Percentiles rank a stretch among this genome's conserved stretches.
These are phyloP conservation scores for Hirtodrosophila duncani DNA, from an alignment of 2,888 invertebrate species.

Conservation along the genomic window DNA sequence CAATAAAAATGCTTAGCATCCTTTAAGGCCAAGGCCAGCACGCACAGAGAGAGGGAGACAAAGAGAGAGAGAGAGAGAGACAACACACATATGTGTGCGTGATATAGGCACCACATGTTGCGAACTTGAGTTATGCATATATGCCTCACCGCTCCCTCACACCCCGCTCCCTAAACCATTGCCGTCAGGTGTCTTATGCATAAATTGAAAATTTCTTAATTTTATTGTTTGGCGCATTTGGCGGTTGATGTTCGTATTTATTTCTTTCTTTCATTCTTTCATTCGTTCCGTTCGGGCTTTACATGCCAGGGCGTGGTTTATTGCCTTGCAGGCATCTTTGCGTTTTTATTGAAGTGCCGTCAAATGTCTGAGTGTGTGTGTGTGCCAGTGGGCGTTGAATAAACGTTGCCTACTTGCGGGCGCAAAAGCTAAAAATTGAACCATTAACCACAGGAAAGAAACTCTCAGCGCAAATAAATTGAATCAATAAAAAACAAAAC, in stretches of 20 bases:
- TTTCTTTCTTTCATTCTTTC: slow-evolving; percentile 4
- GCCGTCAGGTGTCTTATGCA: slow-evolving; percentile 63
- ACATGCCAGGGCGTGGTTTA: slow-evolving; percentile 39
- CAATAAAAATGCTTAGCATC: slow-evolving; percentile 62
- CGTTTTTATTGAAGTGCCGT: slow-evolving; percentile 8
- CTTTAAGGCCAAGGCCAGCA: slow-evolving; percentile 26
- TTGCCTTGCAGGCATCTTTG: slow-evolving; percentile 24
- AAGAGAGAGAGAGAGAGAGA: neutral
- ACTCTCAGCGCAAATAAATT: slow-evolving; percentile 42
- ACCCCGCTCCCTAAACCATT: slow-evolving; percentile 8
- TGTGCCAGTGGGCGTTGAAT: slow-evolving; percentile 4
- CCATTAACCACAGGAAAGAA: slow-evolving; percentile 40
- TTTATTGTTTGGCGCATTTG: slow-evolving; percentile 58
- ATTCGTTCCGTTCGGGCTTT: slow-evolving; percentile 2
- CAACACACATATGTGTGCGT: slow-evolving; percentile 2
- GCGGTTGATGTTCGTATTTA: no score
- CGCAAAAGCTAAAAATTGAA: slow-evolving; percentile 16
- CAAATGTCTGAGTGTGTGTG: no score
- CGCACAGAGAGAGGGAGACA: neutral
- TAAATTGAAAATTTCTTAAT: slow-evolving; percentile 72
- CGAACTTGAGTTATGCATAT: slow-evolving; percentile 28
- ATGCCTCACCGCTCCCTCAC: neutral
- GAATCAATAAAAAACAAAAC: slow-evolving; percentile 55
- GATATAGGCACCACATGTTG: slow-evolving; percentile 4
- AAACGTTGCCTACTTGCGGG: slow-evolving; percentile 31